Conservation (phyloP, 2,797 vertebrate species). For the Varecia variegata region DNA sequence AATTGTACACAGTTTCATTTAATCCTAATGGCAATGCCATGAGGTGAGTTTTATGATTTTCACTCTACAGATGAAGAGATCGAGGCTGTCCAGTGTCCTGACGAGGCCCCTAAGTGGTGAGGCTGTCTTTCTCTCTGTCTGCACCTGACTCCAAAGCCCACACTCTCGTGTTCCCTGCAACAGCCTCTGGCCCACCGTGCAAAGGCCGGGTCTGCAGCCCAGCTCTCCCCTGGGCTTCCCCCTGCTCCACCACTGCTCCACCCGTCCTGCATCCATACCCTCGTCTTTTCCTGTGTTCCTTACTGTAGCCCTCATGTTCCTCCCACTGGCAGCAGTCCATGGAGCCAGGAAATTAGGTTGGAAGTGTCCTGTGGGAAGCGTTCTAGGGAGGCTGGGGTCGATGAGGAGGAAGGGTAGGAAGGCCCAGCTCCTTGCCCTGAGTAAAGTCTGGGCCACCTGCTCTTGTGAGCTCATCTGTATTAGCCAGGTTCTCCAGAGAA, state of each 20-base stretch:
- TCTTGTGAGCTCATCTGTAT: background rate
- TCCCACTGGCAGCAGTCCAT: background rate
- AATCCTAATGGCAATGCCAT: background rate
- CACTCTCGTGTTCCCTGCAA: background rate
- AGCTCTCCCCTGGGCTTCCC: background rate
- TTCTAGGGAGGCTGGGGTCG: background rate
- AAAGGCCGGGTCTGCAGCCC: no score
- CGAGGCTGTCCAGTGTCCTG: background rate
- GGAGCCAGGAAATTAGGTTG: background rate
- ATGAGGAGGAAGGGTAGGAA: background rate
- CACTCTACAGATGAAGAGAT: background rate
- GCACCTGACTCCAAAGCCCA: background rate
- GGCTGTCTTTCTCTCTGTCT: background rate
- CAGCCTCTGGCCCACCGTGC: background rate
- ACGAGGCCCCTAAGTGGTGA: fast-evolving
- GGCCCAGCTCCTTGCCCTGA: background rate
- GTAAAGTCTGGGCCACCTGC: background rate
- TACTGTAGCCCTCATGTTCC: background rate
- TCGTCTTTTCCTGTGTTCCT: background rate
- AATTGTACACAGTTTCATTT: background rate
- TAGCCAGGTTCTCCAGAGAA: background rate
- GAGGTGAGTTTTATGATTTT: background rate
- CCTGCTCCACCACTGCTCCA: no score
- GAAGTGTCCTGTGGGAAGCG: background rate
- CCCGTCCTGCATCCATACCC: background rate